A percentile compares a stretch with the other conserved stretches of the same genome.
Conservation (phyloP, 2,888 invertebrate genomes). For the Drosophila quinaria region DNA sequence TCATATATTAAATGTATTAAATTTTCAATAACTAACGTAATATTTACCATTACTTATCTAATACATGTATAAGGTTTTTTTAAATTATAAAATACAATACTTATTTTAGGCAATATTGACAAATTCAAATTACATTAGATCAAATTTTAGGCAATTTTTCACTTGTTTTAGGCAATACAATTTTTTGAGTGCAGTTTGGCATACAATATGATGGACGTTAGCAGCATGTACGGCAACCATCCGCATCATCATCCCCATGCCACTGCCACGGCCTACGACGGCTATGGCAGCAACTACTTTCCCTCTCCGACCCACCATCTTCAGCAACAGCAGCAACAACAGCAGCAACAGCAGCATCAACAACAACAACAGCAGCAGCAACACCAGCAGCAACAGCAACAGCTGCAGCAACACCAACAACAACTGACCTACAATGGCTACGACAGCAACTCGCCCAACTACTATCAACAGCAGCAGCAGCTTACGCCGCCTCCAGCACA, state of each 20-base stretch:
- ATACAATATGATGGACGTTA: conserved; percentile 86
- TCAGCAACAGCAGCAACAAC: conserved; percentile 54
- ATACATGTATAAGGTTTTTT: too few relatives aligned
- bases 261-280: conserved; percentile 75
- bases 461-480: conserved; percentile 73
- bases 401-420: conserved; percentile 64
- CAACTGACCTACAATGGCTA: conserved; percentile 77
- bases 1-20: too few relatives aligned
- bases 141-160: conserved; percentile 27
- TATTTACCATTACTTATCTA: too few relatives aligned
- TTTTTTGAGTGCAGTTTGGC: conserved; percentile 50
- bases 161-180: conserved; percentile 46
- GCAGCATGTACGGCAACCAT: conserved; percentile 86
- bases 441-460: conserved; percentile 78
- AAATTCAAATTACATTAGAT: neutral
- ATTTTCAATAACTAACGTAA: too few relatives aligned
- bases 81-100: neutral
- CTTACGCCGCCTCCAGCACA: conserved; percentile 73
- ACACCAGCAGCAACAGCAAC: conserved; percentile 55
- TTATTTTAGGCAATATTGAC: conserved; percentile 8
- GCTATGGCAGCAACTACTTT: conserved; percentile 82
- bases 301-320: conserved; percentile 64
- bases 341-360: conserved; percentile 63
- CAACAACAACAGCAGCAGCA: conserved; percentile 57
- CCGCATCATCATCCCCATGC: conserved; percentile 85